Evolutionary conservation across 2,113 vertebrate genomes (phyloP).

Genomic region (Atrichornis clamosus): DNA sequence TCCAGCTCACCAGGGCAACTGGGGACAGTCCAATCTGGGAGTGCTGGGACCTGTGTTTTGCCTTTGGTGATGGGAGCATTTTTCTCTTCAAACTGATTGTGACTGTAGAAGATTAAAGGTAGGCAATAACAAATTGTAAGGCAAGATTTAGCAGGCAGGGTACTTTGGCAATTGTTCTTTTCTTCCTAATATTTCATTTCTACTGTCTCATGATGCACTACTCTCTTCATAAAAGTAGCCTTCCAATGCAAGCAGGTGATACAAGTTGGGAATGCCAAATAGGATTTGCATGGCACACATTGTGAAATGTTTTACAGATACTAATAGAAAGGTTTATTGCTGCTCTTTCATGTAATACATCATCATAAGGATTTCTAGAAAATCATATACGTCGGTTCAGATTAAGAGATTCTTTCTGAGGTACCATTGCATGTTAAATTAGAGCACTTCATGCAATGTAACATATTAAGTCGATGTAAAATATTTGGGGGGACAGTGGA

Average conservation of each 20-base stretch:
- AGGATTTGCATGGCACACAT: background rate
- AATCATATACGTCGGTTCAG: background rate
- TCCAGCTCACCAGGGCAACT: background rate
- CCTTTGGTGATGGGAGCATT: background rate
- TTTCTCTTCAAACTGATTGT: background rate
- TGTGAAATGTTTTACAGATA: background rate
- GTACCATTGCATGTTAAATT: background rate
- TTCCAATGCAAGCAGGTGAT: background rate
- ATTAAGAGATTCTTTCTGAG: background rate
- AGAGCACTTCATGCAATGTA: background rate
- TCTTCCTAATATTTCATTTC: background rate
- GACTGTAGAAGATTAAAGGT: background rate
- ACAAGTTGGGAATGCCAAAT: background rate
- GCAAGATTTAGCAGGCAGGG: background rate
- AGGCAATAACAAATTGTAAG: background rate
- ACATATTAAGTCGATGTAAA: background rate
- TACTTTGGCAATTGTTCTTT: background rate
- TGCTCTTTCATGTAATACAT: background rate
- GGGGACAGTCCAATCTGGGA: background rate
- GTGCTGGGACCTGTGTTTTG: background rate
- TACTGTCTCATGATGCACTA: background rate
- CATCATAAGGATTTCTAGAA: background rate
- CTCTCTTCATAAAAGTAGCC: background rate
- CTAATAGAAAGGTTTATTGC: constrained; percentile 9
- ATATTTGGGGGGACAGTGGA: background rate